Conservation (phyloP, 1,140 invertebrate species). For the Chlorops oryzae region DNA sequence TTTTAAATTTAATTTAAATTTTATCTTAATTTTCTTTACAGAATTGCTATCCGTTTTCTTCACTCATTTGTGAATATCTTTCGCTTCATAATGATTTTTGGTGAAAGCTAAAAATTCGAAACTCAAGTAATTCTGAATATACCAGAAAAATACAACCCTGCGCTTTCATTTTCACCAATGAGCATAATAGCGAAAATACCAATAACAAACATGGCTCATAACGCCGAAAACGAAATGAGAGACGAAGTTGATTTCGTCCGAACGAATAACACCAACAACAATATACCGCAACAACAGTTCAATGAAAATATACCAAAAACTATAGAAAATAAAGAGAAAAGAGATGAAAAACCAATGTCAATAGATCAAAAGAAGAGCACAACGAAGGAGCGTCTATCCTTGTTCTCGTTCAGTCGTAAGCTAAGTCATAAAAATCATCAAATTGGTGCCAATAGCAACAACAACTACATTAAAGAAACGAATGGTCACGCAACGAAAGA, state of each 20-base stretch:
- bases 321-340: background rate
- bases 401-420: slow-evolving; percentile 2
- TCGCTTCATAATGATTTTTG: too few relatives aligned
- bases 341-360: background rate
- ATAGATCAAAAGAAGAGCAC: slow-evolving; percentile 10
- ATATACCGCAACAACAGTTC: background rate
- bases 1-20: too few relatives aligned
- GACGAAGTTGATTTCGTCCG: slow-evolving; percentile 16
- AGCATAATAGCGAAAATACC: background rate
- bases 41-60: too few relatives aligned
- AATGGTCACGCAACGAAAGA: slow-evolving; percentile 6
- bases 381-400: slow-evolving; percentile 7
- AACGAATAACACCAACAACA: slow-evolving; percentile 9
- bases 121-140: too few relatives aligned
- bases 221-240: background rate
- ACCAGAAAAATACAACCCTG: too few relatives aligned
- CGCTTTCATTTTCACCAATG: too few relatives aligned
- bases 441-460: too few relatives aligned
- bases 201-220: background rate
- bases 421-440: slow-evolving; percentile 2
- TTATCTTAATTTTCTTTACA: too few relatives aligned
- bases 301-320: slow-evolving; percentile 9
- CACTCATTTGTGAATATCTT: too few relatives aligned
- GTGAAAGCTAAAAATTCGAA: too few relatives aligned
- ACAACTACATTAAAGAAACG: background rate